Conservation (phyloP, 2,797 vertebrate species). For the Phataginus tricuspis region DNA sequence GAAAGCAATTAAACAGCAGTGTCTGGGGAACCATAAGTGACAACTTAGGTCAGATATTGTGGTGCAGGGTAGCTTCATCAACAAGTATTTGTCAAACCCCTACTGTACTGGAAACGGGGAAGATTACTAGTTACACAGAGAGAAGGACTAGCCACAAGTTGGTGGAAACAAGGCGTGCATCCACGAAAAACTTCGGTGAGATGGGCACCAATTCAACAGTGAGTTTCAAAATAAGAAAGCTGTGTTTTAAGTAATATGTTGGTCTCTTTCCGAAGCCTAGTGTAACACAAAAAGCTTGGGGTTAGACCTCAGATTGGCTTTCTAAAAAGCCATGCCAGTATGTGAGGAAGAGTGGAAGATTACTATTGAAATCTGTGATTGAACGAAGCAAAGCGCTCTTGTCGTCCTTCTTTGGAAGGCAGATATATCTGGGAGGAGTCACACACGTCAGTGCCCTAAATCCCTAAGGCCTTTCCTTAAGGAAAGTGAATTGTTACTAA, state of each 20-base stretch:
- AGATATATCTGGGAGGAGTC: not conserved
- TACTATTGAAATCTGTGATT: not conserved
- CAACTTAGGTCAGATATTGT: constrained; percentile 41
- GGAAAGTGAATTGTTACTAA: constrained; percentile 2
- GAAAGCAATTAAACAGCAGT: constrained; percentile 66
- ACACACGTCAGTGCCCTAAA: not conserved
- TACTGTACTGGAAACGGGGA: not conserved
- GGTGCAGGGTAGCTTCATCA: not conserved
- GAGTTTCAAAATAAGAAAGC: not conserved
- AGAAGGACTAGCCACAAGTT: not conserved
- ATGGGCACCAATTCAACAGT: not conserved
- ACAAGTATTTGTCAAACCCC: not conserved
- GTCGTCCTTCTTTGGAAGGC: not conserved
- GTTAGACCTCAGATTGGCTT: not conserved
- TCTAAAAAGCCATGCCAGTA: not conserved
- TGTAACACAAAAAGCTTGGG: not conserved
- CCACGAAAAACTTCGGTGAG: not conserved
- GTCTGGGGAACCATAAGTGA: constrained; percentile 52
- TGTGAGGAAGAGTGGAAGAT: not conserved
- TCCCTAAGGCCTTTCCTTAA: not conserved
- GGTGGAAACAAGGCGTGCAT: not conserved
- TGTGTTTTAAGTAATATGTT: not conserved
- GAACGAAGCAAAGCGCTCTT: not conserved
- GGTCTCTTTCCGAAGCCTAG: not conserved
- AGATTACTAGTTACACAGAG: not conserved